Evolutionary conservation across 2,113 vertebrate species (phyloP).

Genomic region (Malaclemys terrapin): DNA sequence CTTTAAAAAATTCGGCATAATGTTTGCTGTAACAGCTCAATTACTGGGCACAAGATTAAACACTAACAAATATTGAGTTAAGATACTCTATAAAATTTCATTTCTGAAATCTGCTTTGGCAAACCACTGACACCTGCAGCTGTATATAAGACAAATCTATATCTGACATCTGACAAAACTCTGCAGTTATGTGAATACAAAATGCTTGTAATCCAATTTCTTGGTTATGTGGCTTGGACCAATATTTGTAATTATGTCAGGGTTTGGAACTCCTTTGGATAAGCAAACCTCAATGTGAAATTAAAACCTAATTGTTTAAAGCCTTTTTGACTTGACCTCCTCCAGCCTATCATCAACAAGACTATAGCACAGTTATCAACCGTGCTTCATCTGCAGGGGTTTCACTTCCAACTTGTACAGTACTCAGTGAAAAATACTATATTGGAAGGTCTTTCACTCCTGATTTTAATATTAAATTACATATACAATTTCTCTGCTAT

Average conservation of each 20-base stretch:
- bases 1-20: not conserved
- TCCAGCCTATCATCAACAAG: not conserved
- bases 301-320: not conserved
- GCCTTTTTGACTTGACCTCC: not conserved
- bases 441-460: not conserved
- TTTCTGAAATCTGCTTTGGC: constrained; percentile 1
- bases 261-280: not conserved
- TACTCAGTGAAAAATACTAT: not conserved
- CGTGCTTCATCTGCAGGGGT: not conserved
- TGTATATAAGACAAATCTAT: not conserved
- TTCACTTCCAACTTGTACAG: not conserved
- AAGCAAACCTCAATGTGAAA: not conserved
- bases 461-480: not conserved
- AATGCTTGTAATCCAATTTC: not conserved
- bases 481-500: not conserved
- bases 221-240: not conserved
- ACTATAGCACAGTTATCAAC: not conserved
- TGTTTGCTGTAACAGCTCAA: not conserved
- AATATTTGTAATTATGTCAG: not conserved
- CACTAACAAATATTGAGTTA: not conserved
- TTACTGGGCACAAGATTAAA: not conserved
- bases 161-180: not conserved
- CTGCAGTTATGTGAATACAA: not conserved
- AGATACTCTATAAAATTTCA: not conserved
- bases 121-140: not conserved